Evolutionary conservation across 2,888 invertebrate genomes (phyloP), one percentile per base, ranked within the genome.

Genomic region (Ormyrus labotus): DNA sequence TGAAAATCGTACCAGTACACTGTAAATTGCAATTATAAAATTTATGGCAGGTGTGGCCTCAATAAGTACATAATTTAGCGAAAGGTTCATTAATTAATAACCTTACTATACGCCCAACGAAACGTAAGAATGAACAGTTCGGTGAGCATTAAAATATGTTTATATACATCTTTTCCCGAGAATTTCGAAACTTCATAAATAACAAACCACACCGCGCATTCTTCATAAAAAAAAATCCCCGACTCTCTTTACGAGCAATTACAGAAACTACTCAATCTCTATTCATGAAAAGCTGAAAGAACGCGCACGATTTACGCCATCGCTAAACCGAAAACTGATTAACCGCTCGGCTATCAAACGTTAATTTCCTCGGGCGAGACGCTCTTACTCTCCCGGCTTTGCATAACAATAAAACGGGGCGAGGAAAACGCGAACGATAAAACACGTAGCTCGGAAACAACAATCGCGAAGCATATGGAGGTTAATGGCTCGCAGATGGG

Each of bases 401-500:
- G 50, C 77, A 19, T 64, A 57, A 70, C 70, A 50, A 77, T 70
- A 67, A 67, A 72, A 47, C 53, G 6, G 19, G 50, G 34, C 34
- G 34, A 34, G 19, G 10, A 51, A 55, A 71, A 50, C 50, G 58
- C 13, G 6, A 19, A 19, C 67, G 75, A 75, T 61, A 75, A 65
- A 63, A 19, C 71, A 19, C 13, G 9, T 19, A 57, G 9, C 48
- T 6, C 53, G 50, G 50, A 72, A 72, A 61, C 71, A 68, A 60
- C 67, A 72, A 80, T 76, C 77, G 45, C 82, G 34, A 4, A 3
- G 80, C 77, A 69, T 71, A 83, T 78, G 68, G 83, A 84, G 83
- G 83, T 85, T 85, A 84, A 85, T 84, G 82, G 81, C 82, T 81
- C 65, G 79, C 80, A 80, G 80, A 83, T 82, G 83, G 81, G 75